Base-by-base conservation (phyloP, 2,888 invertebrate genomes). In the Phymatocera aterrima region DNA sequence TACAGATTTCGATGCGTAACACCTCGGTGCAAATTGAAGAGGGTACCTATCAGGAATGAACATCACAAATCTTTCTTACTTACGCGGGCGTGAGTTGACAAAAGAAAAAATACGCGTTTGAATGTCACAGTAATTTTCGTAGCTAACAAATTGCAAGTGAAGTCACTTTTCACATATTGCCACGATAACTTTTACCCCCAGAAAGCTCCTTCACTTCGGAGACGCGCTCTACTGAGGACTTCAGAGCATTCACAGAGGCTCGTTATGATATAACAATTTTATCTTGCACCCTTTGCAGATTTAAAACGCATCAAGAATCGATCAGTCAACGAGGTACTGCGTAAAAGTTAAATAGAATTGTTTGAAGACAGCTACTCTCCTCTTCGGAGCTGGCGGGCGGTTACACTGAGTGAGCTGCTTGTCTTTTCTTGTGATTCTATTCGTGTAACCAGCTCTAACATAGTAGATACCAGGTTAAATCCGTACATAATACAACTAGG, bases 381-480 rank as follows among this genome's bases (percentile, higher is more conserved):
- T 72, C 68, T 79, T 80, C 79, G 70, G 75, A 37, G 61, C 78
- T 65, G 78, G 77, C 77, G 80, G 79, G 79, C 77, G 54, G 80
- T 72, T 77, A 80, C 78, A 83, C 82, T 81, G 83, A 79, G 77
- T 72, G 68, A 51, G 78, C 80, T 78, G 82, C 80, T 78, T 80
- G 75, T 82, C 80, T 82, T 83, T 78, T 82, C 80, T 83, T 84
- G 48, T 72, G 82, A 83, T 85, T 84, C 85, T 87, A 85, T 87
- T 86, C 84, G 72, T 79, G 85, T 84, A 83, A 80, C 78, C 46
- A 65, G 15, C 48, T 64, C 61, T 37, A 31, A 68, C 68, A 68
- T 46, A n/a, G 10, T 68, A 15, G 68, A 46, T n/a, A 46, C 43
- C 43, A 8, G 68, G 43, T 68, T 46, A 68, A 68, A 68, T 68